Conservation (phyloP, 2,888 invertebrate genomes). For the Heliconius erato region DNA sequence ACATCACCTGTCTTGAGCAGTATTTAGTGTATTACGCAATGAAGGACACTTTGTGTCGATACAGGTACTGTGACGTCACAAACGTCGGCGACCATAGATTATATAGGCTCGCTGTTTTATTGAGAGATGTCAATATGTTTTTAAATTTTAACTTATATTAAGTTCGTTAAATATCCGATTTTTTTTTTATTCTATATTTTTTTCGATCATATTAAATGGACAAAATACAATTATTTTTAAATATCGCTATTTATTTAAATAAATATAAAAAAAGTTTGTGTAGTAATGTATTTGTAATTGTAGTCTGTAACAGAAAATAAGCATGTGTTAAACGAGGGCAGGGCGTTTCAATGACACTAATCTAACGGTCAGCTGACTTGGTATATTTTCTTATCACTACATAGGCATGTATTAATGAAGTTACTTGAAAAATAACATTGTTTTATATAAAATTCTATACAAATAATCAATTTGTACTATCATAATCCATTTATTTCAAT, state of each 20-base stretch:
- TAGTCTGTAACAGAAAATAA: constrained; percentile 50
- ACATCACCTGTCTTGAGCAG: too few species aligned
- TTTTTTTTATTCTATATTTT: too few species aligned
- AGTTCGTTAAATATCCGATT: too few species aligned
- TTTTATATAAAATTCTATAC: too few species aligned
- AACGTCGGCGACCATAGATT: background rate
- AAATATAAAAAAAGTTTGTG: background rate
- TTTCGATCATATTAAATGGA: too few species aligned
- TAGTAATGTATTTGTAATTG: background rate
- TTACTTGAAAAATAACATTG: constrained; percentile 11
- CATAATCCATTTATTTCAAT: too few species aligned
- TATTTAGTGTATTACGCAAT: too few species aligned
- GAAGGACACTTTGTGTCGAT: too few species aligned
- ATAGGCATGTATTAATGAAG: constrained; percentile 41
- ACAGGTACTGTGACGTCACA: background rate
- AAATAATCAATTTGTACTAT: too few species aligned
- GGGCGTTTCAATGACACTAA: constrained; percentile 79
- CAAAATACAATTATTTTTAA: too few species aligned
- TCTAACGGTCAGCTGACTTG: constrained; percentile 68
- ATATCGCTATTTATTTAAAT: background rate
- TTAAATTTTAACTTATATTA: background rate
- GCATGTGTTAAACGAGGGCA: constrained; percentile 68
- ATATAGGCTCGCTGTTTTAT: too few species aligned
- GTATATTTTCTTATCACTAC: constrained; percentile 66
- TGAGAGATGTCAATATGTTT: background rate